These are phyloP conservation scores for Sylvia borin DNA, from an alignment of 2,797 vertebrate genomes.

Conservation along the genomic window DNA sequence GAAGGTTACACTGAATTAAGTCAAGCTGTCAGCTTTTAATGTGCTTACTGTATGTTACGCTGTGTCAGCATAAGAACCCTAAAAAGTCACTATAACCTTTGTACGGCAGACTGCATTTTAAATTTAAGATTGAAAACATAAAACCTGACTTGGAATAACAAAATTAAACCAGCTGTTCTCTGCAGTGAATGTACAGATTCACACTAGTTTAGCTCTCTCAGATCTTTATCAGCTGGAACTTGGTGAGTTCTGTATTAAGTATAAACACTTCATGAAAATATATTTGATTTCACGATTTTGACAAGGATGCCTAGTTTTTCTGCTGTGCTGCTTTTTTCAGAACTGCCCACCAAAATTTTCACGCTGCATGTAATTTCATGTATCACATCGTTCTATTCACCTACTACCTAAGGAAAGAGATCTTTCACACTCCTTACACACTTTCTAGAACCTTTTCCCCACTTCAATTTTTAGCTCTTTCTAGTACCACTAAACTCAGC, in stretches of 20 bases:
- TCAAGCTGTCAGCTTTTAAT: not conserved
- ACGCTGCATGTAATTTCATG: not conserved
- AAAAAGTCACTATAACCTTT: not conserved
- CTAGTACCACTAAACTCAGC: not conserved
- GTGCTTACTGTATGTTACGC: not conserved
- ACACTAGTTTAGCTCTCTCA: not conserved
- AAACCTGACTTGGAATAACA: not conserved
- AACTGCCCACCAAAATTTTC: not conserved
- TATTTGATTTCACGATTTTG: not conserved
- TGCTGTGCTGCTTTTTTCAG: not conserved
- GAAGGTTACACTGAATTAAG: not conserved
- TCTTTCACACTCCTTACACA: not conserved
- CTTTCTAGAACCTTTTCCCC: not conserved
- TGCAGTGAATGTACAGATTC: not conserved
- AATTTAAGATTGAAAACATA: not conserved
- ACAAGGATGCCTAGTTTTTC: not conserved
- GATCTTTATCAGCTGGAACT: not conserved
- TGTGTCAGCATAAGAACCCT: not conserved
- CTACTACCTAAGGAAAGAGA: not conserved
- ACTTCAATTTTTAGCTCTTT: not conserved
- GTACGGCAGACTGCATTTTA: not conserved
- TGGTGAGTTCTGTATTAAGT: not conserved
- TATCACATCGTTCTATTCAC: not conserved
- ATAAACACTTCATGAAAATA: not conserved
- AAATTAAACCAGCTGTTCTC: not conserved